Percentiles rank a stretch among this genome's conserved stretches.
These are phyloP conservation scores for Calcarius lapponicus DNA, from an alignment of 2,797 vertebrate species.

Conservation along the genomic window DNA sequence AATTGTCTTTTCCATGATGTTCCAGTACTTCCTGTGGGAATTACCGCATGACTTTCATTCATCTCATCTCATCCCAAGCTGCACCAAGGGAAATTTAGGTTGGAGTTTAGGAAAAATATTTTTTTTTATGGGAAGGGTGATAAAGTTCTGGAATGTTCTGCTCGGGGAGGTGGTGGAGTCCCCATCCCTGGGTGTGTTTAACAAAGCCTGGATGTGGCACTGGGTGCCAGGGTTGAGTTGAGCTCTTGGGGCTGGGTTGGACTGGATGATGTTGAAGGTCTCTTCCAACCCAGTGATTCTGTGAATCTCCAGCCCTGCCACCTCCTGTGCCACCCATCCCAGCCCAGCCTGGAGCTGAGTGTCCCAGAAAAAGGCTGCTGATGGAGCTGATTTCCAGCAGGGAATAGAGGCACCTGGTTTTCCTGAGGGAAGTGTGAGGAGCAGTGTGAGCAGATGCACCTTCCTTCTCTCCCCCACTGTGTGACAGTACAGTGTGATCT, in stretches of 20 bases:
- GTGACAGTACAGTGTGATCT: neutral
- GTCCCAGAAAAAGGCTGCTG: neutral
- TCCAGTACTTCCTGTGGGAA: neutral
- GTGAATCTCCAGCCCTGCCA: neutral
- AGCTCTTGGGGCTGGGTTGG: neutral
- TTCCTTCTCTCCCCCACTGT: neutral
- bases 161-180: neutral
- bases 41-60: neutral
- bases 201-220: neutral
- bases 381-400: neutral
- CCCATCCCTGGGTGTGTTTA: neutral
- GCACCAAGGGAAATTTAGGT: neutral
- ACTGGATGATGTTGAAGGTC: neutral
- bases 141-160: neutral
- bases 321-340: neutral
- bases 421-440: neutral
- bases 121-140: neutral
- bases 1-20: neutral
- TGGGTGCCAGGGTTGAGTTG: neutral
- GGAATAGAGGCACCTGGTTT: neutral
- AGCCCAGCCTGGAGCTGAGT: rapidly evolving
- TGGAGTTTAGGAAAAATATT: neutral
- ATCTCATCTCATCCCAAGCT: neutral
- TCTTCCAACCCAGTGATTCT: neutral
- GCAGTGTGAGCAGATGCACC: slow-evolving; percentile 15